phyloP scores from a whole-genome alignment of 2,113 vertebrate genomes.

The Ammospiza nelsoni region DNA sequence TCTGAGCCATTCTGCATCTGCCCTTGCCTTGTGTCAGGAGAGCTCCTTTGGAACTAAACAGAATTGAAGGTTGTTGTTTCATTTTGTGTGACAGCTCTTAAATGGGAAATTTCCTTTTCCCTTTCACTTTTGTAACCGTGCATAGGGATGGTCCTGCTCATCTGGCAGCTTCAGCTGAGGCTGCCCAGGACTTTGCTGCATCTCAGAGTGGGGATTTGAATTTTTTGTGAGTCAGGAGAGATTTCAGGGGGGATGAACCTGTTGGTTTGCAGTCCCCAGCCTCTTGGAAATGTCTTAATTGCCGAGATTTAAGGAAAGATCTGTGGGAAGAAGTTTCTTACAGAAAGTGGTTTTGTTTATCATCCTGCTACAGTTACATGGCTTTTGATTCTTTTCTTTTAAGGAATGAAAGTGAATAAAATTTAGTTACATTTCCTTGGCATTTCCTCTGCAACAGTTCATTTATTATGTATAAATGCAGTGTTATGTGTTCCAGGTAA shows the following conservation, averaged over 20 bases:
- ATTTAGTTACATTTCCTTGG: background rate
- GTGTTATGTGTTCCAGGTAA: constrained; percentile 32
- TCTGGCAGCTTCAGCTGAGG: background rate
- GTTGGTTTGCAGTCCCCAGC: background rate
- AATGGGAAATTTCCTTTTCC: background rate
- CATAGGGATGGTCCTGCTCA: background rate
- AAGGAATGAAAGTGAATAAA: background rate
- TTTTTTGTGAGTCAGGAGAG: background rate
- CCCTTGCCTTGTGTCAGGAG: background rate
- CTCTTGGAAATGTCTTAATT: background rate
- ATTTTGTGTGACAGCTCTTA: background rate
- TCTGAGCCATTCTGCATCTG: background rate
- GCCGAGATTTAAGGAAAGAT: background rate
- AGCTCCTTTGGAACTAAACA: background rate
- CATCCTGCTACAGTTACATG: background rate
- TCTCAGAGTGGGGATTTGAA: background rate
- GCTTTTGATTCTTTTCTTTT: background rate
- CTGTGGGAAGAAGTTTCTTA: background rate
- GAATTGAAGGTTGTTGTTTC: background rate
- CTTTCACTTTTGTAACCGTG: background rate
- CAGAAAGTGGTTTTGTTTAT: background rate
- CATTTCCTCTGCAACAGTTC: background rate
- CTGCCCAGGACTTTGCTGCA: background rate
- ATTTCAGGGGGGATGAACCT: background rate
- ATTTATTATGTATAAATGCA: constrained; percentile 22